Evolutionary conservation across 2,888 invertebrate species (phyloP).

Genomic region (Sericinus montela): DNA sequence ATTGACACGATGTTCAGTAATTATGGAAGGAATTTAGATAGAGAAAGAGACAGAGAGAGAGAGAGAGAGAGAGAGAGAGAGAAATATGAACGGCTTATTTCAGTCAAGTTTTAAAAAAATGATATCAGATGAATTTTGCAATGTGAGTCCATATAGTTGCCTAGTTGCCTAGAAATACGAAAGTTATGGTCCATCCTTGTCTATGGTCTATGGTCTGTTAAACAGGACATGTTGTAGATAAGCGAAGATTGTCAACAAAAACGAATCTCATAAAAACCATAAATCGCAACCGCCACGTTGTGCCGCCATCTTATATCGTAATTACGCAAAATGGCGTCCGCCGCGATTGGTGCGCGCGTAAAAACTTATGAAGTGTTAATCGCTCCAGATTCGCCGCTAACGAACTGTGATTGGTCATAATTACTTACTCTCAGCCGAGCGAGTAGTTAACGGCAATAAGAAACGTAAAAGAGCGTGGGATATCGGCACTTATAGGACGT

Average conservation of each 20-base stretch:
- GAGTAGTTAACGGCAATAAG: constrained; percentile 26
- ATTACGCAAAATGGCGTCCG: constrained; percentile 63
- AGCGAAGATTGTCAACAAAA: background rate
- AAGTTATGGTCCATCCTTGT: background rate
- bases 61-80: no score
- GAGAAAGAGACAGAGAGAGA: no score
- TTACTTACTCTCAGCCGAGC: constrained; percentile 34
- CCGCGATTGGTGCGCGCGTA: constrained; percentile 49
- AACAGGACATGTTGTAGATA: constrained; percentile 14
- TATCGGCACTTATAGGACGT: constrained; percentile 7
- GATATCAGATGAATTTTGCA: no score
- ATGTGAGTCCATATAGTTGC: no score
- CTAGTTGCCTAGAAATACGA: no score
- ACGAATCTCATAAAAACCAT: constrained; percentile 1
- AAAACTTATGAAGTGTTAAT: constrained; percentile 53
- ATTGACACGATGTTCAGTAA: no score
- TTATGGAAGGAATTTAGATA: no score
- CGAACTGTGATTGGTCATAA: constrained; percentile 63
- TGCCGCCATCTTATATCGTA: constrained; percentile 55
- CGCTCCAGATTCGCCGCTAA: constrained; percentile 62
- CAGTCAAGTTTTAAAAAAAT: no score
- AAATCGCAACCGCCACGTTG: constrained; percentile 38
- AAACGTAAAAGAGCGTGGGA: constrained; percentile 28
- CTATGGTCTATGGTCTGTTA: background rate
- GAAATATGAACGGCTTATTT: no score